Evolutionary conservation across 1,140 invertebrate species (phyloP).

Genomic region (Myzus persicae): DNA sequence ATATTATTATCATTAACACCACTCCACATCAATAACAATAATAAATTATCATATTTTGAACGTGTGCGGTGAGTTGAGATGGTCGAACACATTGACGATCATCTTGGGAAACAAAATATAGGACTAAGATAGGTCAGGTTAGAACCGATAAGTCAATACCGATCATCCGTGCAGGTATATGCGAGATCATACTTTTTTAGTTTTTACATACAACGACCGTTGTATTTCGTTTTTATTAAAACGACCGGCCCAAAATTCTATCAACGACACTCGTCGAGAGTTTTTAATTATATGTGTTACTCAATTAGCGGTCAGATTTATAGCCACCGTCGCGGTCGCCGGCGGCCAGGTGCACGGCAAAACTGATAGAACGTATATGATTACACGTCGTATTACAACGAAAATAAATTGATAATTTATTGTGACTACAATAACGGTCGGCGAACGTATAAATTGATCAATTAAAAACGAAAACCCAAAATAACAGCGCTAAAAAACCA

Average conservation of each 20-base stretch:
- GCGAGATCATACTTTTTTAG: not conserved
- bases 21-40: no score
- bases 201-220: not conserved
- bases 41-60: no score
- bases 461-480: constrained; percentile 6
- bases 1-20: no score
- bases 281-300: constrained; percentile 23
- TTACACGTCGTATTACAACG: not conserved
- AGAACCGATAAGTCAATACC: not conserved
- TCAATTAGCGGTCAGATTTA: constrained; percentile 47
- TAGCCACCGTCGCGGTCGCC: not conserved
- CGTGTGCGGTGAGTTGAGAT: not conserved
- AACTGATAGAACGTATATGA: not conserved
- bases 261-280: not conserved
- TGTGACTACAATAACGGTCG: not conserved
- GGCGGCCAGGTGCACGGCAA: not conserved
- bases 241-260: not conserved
- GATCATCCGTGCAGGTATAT: no score
- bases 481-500: constrained; percentile 31
- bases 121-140: not conserved
- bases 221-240: not conserved
- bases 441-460: constrained; percentile 7
- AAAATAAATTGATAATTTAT: constrained; percentile 51
- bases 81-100: not conserved
- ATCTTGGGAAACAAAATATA: not conserved